Base-by-base conservation (phyloP, 2,113 vertebrate species). In the Columba janthina region DNA sequence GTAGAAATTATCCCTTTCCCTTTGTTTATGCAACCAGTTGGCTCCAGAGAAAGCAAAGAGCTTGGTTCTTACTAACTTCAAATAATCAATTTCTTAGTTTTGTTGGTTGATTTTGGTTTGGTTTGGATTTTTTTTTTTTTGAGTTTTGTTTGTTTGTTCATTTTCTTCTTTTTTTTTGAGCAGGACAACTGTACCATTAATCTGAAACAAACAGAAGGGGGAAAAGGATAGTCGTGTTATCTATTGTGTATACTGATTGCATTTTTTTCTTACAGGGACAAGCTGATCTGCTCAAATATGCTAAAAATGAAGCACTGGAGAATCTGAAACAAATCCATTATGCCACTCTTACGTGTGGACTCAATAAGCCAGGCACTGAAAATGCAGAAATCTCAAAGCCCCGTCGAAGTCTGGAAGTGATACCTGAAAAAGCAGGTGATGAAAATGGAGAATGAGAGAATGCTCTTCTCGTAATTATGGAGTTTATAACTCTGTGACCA, bases 251-350 rank as follows among this genome's bases (percentile, higher is more conserved):
- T 80, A 94, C 42, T 75, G 46, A 78, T 28, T 78, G 8, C 34
- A 6, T 94, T 67, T 94, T 62, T 84, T 84, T 73, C 62, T 95
- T 96, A 46, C 97, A 99, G 99, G 99, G 99, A 70, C 99, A 99
- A 96, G 98, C 99, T 2, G 99, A 99, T 97, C 98, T 99, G 84
- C 97, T 99, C 95, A 99, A 99, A 92, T 99, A 99, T 2, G 99
- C 99, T 92, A 98, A 98, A 96, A 98, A 97, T 2, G 99, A 99
- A 97, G 99, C 99, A 80, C 93, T 98, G 98, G 99, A 99, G 94
- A 99, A 99, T 97, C 98, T 99, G 73, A 99, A 99, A 95, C 99
- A 99, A 98, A 99, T 99, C 97, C 99, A 99, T 97, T 99, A 98
- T 50, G 98, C 99, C 11, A 98, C 98, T 19, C 96, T 99, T 87